Evolutionary conservation across 1,140 invertebrate species (phyloP), one percentile per base, ranked within the genome.

Genomic region (Drosophila novamexicana): DNA sequence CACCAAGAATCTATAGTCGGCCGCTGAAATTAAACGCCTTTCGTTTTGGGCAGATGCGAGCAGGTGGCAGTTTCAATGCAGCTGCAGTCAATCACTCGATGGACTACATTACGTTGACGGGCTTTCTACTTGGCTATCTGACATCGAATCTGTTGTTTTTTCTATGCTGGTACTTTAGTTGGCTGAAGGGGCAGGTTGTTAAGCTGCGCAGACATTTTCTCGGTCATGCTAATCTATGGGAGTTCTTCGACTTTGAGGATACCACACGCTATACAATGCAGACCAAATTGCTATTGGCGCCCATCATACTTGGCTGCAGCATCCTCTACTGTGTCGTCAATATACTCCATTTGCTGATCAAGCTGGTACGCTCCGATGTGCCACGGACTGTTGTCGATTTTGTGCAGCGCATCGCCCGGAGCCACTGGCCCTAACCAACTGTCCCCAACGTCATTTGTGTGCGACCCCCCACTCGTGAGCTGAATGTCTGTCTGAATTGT

Each of bases 231-330:
- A 81, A 77, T 61, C 78, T 91, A 1, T 77, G 67, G 70, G 73
- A 90, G 16, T 84, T 91, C 53, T 81, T 91, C 29, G 80, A 91
- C 49, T 66, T 81, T n/a, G 77, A 90, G 53, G 90, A 90, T 36
- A 81, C 66, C 14, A 71, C 56, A 8, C 69, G 59, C 32, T 79
- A 81, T 18, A 69, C 75, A 22, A 47, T 73, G 16, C 76, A 82
- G 22, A 77, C 79, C 9, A 91, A 91, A 42, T 47, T 91, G 12
- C 5, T 86, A 0, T 40, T 91, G 14, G 63, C 78, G 0, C 90
- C 85, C 7, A 39, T 91, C 6, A 82, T 81, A 36, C 14, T 83
- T 14, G 14, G 73, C 34, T 77, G 69, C 37, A 71, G 58, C 18
- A 10, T 81, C 12, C 57, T 91, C 18, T 91, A 90, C 50, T 67